A percentile compares a stretch with the other conserved stretches of the same genome.
Evolutionary conservation across 2,797 vertebrate genomes (phyloP).

Genomic region (Sebastes hubbsi): DNA sequence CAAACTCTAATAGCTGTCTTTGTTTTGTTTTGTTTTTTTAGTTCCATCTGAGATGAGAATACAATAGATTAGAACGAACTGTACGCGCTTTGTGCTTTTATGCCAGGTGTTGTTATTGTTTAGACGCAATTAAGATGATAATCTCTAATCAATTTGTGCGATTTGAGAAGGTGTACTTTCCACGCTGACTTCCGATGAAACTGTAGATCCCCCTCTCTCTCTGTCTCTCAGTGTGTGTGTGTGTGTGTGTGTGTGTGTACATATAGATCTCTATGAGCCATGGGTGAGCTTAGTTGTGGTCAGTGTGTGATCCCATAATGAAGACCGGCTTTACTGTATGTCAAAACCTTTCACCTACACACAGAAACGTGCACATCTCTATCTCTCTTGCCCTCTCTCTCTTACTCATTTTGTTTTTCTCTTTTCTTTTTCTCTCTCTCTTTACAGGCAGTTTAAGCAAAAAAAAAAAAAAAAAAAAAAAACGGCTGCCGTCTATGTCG

Average conservation of each 20-base stretch:
- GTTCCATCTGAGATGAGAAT: slow-evolving; percentile 30
- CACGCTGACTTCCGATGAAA: background rate
- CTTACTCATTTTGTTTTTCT: background rate
- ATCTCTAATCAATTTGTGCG: slow-evolving; percentile 51
- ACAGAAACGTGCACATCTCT: background rate
- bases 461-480: background rate
- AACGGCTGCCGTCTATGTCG: background rate
- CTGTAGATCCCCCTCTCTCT: background rate
- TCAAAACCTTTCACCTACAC: slow-evolving; percentile 45
- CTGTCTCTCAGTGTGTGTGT: background rate
- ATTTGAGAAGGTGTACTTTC: slow-evolving; percentile 21
- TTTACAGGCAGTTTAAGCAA: background rate
- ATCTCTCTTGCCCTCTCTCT: no score
- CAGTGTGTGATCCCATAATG: slow-evolving; percentile 61
- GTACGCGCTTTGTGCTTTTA: slow-evolving; percentile 21
- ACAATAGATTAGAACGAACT: slow-evolving; percentile 44
- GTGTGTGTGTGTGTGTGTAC: slow-evolving; percentile 4
- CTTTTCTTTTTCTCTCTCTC: background rate
- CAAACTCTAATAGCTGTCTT: slow-evolving; percentile 40
- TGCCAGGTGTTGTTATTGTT: slow-evolving; percentile 56
- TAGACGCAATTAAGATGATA: slow-evolving; percentile 59
- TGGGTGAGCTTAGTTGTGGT: slow-evolving; percentile 56
- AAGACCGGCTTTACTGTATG: slow-evolving; percentile 35
- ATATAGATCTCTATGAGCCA: slow-evolving; percentile 30
- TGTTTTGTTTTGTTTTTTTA: slow-evolving; percentile 32